Base-by-base conservation (phyloP, 1,140 invertebrate genomes). In the Rhagoletis pomonella region DNA sequence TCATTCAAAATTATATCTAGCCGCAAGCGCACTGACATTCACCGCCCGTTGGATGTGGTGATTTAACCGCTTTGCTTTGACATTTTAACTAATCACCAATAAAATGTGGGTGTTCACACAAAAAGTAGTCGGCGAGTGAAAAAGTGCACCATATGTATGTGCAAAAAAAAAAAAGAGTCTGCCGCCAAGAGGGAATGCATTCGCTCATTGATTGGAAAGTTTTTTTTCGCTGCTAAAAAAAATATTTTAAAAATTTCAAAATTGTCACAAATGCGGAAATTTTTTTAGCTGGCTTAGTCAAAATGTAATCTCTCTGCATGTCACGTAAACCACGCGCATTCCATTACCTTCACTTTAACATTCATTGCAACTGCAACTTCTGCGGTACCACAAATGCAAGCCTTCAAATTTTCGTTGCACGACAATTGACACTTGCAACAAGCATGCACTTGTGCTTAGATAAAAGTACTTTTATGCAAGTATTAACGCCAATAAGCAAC, bases 1-100 rank as follows among this genome's bases (percentile, higher is more conserved):
- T 62, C 17, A 14, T 62, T 62, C 17, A 62, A 14, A 14, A 62
- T 14, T n/a, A 62, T n/a, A 62, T 62, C 17, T 62, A 17, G 60
- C 50, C 4, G 73, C 73, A 29, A 50, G 73, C 47, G 6, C 17
- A 81, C 5, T 55, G 73, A 50, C 73, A 81, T 81, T 81, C 47
- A 29, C 73, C 73, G 73, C 14, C 73, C 73, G 9, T 81, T 81
- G 73, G 50, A 50, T 55, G 73, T 47, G 73, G 73, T 55, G 42
- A 55, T 81, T 81, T 81, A 81, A 73, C 47, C 73, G 47, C 50
- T 81, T 42, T 42, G 47, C 47, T 81, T 50, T 81, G 73, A 19
- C 73, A 81, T 19, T 55, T 81, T 29, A 44, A 67, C 64, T 9
- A 39, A 39, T 29, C 64, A 67, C 64, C 64, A 81, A 81, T 29